phyloP scores from a whole-genome alignment of 2,888 invertebrate species.

The Polyploca ridens region DNA sequence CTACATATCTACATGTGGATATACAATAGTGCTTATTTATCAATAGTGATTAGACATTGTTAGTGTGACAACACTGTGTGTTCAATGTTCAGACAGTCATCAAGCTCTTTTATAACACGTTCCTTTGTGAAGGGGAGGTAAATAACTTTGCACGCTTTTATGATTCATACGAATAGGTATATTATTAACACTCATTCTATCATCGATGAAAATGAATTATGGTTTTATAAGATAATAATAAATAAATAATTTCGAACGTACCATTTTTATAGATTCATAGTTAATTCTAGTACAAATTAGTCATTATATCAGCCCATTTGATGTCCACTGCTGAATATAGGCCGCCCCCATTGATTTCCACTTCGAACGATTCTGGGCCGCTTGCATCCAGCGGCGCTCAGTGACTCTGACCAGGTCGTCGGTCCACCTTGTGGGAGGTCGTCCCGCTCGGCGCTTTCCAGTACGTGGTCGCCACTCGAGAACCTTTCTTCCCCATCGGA shows the following conservation, averaged over 20 bases:
- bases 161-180: not conserved
- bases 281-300: no score
- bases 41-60: slow-evolving; percentile 8
- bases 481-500: no score
- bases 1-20: no score
- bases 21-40: slow-evolving; percentile 7
- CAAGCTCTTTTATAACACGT: not conserved
- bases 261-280: not conserved
- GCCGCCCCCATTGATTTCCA: no score
- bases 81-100: not conserved
- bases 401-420: no score
- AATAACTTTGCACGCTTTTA: not conserved
- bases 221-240: not conserved
- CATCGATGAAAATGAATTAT: not conserved
- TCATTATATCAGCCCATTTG: no score
- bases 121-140: slow-evolving; percentile 2
- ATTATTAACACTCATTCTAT: not conserved
- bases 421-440: no score
- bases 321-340: no score
- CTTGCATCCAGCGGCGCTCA: no score
- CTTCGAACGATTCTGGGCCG: no score
- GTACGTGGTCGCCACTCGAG: no score
- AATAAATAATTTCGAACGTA: not conserved
- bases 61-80: slow-evolving; percentile 1
- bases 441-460: no score